A percentile compares a stretch with the other conserved stretches of the same genome.
These are phyloP conservation scores for Oostethus manadensis DNA, from an alignment of 2,113 vertebrate species.

Conservation along the genomic window DNA sequence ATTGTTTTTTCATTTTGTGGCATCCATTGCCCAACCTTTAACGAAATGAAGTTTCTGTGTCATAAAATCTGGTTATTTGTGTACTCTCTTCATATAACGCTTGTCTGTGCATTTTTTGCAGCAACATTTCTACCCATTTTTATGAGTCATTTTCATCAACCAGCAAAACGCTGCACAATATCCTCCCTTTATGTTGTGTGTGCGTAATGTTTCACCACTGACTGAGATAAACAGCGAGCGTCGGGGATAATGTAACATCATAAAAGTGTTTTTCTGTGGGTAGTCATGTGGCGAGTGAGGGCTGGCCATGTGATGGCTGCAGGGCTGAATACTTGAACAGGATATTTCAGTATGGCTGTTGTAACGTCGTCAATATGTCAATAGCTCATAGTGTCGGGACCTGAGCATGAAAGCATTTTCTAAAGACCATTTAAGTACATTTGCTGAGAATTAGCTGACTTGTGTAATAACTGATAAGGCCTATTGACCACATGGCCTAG, in stretches of 20 bases:
- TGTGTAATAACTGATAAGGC: conserved; percentile 75
- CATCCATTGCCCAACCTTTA: too few species aligned
- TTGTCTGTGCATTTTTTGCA: too few species aligned
- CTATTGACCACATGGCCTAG: conserved; percentile 65
- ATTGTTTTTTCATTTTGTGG: too few species aligned
- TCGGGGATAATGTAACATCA: conserved; percentile 59
- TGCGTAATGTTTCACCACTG: conserved; percentile 30
- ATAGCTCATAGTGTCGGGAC: conserved; percentile 70
- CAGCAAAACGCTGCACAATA: conserved; percentile 6
- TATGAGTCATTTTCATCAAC: background rate
- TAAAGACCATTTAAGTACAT: conserved; percentile 76
- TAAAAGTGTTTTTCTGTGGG: conserved; percentile 68
- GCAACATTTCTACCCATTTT: background rate
- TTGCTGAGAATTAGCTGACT: conserved; percentile 77
- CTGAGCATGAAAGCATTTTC: conserved; percentile 70
- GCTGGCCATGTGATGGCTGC: conserved; percentile 65
- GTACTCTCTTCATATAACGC: too few species aligned
- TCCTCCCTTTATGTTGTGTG: conserved; percentile 12
- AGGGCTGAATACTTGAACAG: conserved; percentile 78
- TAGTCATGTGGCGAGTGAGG: conserved; percentile 59
- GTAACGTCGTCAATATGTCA: conserved; percentile 76
- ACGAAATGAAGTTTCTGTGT: too few species aligned
- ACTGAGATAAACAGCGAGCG: conserved; percentile 48
- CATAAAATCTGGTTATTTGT: too few species aligned
- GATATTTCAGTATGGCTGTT: conserved; percentile 72